Evolutionary conservation across 2,888 invertebrate species (phyloP).

Genomic region (Catonia carolina): DNA sequence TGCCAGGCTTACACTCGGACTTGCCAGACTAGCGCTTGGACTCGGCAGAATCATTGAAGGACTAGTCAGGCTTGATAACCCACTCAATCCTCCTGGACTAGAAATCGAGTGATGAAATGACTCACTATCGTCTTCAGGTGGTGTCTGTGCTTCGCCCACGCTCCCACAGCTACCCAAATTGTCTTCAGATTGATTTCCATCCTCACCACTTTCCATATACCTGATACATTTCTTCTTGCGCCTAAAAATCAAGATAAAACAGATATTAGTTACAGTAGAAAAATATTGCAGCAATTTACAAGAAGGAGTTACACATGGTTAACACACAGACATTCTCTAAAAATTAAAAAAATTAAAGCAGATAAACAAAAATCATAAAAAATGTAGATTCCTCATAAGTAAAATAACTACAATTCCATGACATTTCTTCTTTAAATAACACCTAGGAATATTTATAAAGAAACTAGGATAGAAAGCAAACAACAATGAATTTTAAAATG

Average conservation of each 20-base stretch:
- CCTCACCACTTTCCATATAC: constrained; percentile 76
- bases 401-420: too few species aligned
- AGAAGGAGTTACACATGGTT: too few species aligned
- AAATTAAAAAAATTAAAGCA: too few species aligned
- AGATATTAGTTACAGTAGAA: constrained; percentile 23
- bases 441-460: too few species aligned
- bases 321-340: too few species aligned
- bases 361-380: too few species aligned
- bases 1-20: constrained; percentile 54
- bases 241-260: constrained; percentile 54
- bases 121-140: constrained; percentile 54
- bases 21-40: constrained; percentile 65
- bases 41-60: constrained; percentile 69
- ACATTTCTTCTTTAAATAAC: too few species aligned
- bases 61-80: constrained; percentile 60
- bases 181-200: constrained; percentile 61
- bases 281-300: too few species aligned
- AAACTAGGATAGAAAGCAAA: too few species aligned
- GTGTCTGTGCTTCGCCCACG: constrained; percentile 63
- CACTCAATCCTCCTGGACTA: constrained; percentile 58
- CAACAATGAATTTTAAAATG: too few species aligned
- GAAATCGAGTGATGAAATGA: constrained; percentile 45
- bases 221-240: constrained; percentile 97
- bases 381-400: too few species aligned
- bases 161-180: constrained; percentile 74